phyloP scores from a whole-genome alignment of 2,888 invertebrate genomes.

The Seira ritae region DNA sequence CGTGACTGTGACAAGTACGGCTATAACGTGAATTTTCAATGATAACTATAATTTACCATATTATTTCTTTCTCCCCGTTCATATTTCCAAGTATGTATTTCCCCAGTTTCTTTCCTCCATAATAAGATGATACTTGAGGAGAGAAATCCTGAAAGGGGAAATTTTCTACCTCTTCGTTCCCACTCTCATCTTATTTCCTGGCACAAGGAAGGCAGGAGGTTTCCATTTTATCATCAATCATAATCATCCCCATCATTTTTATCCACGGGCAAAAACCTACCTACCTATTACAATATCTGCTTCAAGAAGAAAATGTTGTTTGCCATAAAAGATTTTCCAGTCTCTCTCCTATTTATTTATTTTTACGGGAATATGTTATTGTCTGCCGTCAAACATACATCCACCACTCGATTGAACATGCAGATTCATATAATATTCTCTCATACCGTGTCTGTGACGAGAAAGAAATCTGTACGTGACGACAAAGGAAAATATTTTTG shows the following conservation, averaged over 20 bases:
- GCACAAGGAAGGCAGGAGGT: conserved; percentile 21
- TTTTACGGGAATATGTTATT: background rate
- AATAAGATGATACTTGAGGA: background rate
- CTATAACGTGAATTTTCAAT: too few relatives aligned
- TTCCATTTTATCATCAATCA: conserved; percentile 48
- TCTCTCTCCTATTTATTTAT: conserved; percentile 4
- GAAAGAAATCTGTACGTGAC: conserved; percentile 17
- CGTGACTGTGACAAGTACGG: too few relatives aligned
- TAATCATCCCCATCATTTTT: conserved; percentile 46
- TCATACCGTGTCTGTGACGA: conserved; percentile 4
- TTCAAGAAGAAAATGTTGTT: background rate
- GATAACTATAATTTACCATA: conserved; percentile 7
- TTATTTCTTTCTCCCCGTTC: too few relatives aligned
- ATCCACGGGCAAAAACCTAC: background rate
- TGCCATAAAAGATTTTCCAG: background rate
- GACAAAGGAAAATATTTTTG: conserved; percentile 18
- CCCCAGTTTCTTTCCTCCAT: background rate
- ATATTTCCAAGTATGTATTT: too few relatives aligned
- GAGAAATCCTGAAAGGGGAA: conserved; percentile 14
- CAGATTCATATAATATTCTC: too few relatives aligned
- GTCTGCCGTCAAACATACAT: conserved; percentile 18
- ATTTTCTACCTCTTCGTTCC: background rate
- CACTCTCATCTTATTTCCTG: conserved; percentile 8
- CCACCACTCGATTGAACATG: too few relatives aligned
- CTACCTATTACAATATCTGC: background rate